Evolutionary conservation across 2,888 invertebrate species (phyloP), one percentile per base, ranked within the genome.

Genomic region (Hypolimnas misippus): DNA sequence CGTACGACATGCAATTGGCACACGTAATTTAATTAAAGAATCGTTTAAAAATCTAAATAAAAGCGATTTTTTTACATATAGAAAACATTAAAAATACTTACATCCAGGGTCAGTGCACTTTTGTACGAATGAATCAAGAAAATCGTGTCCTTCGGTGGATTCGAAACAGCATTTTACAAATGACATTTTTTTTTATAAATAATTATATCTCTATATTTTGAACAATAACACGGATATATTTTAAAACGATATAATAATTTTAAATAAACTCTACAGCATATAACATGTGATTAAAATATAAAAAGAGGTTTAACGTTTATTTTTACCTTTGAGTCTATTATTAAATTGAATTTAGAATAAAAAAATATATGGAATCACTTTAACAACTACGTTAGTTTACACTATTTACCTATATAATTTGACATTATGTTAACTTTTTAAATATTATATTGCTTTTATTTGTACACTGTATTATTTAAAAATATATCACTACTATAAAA

Each of bases 91-190:
- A n/a, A 21, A 21, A 49, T 89, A 96, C 96, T 96, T 92, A 96
- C 96, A 96, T 78, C 95, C 94, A 62, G 96, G 95, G 86, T 96
- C 96, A 50, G 96, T 95, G 82, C 96, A 96, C 90, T 96, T 96
- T 86, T 95, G 95, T 44, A 95, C 93, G 74, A 96, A 94, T 17
- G 94, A 93, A 75, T 96, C 96, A 68, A 96, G 86, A 79, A 96
- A 94, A 82, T 96, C 96, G 14, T 95, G 94, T 38, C 95, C 90
- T 77, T 96, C 96, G 16, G 93, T 93, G 57, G 94, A 93, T 79
- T 96, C 96, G 82, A 96, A 96, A 88, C 96, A 96, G 87, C 96
- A 96, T 81, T 94, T 95, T 68, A 96, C 93, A 68, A 95, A 92
- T 72, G 95, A 94, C 95, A 95, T 95, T 75, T 69, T 95, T 75